phyloP scores from a whole-genome alignment of 2,113 vertebrate species.

The Rana temporaria region DNA sequence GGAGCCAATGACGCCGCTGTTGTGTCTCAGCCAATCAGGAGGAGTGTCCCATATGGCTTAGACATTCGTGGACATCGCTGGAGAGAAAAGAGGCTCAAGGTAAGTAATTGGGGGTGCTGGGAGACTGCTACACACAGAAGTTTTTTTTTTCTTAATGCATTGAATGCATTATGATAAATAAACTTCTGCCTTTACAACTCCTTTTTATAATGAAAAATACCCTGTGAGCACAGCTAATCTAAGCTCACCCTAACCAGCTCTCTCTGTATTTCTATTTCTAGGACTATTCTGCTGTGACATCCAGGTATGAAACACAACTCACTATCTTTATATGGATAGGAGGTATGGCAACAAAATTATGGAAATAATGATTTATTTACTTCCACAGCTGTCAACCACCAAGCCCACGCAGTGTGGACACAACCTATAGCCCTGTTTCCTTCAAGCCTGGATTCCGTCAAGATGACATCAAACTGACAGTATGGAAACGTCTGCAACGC shows the following conservation, averaged over 20 bases:
- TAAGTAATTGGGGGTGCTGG: too few relatives aligned
- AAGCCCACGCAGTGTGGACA: conserved; percentile 64
- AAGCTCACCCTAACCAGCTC: background rate
- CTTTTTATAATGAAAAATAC: too few relatives aligned
- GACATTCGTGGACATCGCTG: too few relatives aligned
- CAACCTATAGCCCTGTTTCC: conserved; percentile 73
- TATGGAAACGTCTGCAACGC: conserved; percentile 83
- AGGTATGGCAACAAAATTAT: background rate
- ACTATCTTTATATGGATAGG: background rate
- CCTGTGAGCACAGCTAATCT: too few relatives aligned
- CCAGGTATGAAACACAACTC: conserved; percentile 70
- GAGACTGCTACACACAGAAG: too few relatives aligned
- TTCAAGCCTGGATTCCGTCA: conserved; percentile 84
- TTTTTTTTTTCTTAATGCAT: too few relatives aligned
- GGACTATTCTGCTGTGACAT: conserved; percentile 77
- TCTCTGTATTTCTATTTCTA: conserved; percentile 63
- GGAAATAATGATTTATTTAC: background rate
- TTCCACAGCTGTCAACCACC: conserved; percentile 65
- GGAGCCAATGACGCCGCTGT: too few relatives aligned
- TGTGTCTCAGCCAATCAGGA: too few relatives aligned
- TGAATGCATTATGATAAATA: too few relatives aligned
- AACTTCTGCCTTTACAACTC: too few relatives aligned
- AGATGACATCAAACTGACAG: conserved; percentile 80
- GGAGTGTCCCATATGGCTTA: too few relatives aligned
- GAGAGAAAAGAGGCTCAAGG: too few relatives aligned